Conservation (phyloP, 2,797 vertebrate species). For the Apodemus agrarius region DNA sequence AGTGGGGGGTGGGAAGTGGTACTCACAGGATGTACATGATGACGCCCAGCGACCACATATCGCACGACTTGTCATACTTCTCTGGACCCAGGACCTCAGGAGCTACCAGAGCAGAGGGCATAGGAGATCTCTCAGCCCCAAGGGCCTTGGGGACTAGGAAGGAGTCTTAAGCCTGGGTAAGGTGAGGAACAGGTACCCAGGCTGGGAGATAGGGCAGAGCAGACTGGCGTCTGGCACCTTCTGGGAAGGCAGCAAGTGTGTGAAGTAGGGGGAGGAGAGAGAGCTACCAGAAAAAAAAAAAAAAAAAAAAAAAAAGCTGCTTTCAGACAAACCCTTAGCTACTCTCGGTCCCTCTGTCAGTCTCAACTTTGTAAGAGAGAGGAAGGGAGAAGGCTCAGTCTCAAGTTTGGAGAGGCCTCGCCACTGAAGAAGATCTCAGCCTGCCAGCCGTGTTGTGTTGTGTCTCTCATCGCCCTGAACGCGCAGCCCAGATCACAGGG, state of each 20-base stretch:
- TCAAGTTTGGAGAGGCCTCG: background rate
- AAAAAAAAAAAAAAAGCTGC: background rate
- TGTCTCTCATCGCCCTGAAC: background rate
- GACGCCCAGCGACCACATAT: slow-evolving; percentile 99
- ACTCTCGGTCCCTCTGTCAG: background rate
- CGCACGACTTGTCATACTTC: slow-evolving; percentile 99
- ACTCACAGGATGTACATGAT: slow-evolving; percentile 98
- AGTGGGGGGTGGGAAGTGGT: background rate
- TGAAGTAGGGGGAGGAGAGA: slow-evolving; percentile 52
- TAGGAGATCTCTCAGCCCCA: background rate
- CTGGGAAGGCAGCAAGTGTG: slow-evolving; percentile 69
- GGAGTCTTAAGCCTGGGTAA: slow-evolving; percentile 4
- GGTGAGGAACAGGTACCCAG: slow-evolving; percentile 45
- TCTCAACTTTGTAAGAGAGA: background rate
- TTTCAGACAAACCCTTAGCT: slow-evolving; percentile 40
- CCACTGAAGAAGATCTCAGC: background rate
- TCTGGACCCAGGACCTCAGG: slow-evolving; percentile 98
- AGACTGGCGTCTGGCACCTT: slow-evolving; percentile 76
- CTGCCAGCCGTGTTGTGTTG: background rate
- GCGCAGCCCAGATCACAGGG: background rate
- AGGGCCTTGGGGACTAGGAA: background rate
- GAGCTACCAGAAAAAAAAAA: background rate
- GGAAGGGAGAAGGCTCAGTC: background rate
- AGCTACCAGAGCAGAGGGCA: slow-evolving; percentile 86
- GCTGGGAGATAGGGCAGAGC: slow-evolving; percentile 32